phyloP scores from a whole-genome alignment of 2,888 invertebrate genomes.

The Lasius platythorax region DNA sequence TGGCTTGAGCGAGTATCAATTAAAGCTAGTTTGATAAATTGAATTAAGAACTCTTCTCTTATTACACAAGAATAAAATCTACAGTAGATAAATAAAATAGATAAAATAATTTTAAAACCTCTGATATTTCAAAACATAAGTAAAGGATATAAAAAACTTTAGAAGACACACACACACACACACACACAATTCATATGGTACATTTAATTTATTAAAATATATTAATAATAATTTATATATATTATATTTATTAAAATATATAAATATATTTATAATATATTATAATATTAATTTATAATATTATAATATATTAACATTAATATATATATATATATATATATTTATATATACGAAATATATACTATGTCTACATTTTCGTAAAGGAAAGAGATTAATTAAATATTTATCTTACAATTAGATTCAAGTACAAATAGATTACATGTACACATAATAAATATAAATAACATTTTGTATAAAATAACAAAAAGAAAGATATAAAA shows the following conservation, averaged over 20 bases:
- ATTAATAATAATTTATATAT: neutral
- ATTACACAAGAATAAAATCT: neutral
- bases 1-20: constrained; percentile 16
- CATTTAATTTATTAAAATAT: constrained; percentile 1
- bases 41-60: constrained; percentile 8
- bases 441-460: neutral
- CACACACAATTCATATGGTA: neutral
- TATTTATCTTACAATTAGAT: no score
- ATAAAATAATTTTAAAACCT: no score
- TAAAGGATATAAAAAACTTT: neutral
- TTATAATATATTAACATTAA: no score
- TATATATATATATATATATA: neutral
- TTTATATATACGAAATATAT: no score
- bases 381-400: no score
- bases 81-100: neutral
- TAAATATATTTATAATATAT: no score
- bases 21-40: constrained; percentile 32
- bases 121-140: neutral
- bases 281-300: no score
- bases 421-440: neutral
- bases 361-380: no score
- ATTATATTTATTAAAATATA: no score
- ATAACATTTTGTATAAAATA: neutral
- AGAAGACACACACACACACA: neutral
- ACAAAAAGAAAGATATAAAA: neutral